Evolutionary conservation across 2,888 invertebrate species (phyloP).

Genomic region (Tenthredo scrophulariae): DNA sequence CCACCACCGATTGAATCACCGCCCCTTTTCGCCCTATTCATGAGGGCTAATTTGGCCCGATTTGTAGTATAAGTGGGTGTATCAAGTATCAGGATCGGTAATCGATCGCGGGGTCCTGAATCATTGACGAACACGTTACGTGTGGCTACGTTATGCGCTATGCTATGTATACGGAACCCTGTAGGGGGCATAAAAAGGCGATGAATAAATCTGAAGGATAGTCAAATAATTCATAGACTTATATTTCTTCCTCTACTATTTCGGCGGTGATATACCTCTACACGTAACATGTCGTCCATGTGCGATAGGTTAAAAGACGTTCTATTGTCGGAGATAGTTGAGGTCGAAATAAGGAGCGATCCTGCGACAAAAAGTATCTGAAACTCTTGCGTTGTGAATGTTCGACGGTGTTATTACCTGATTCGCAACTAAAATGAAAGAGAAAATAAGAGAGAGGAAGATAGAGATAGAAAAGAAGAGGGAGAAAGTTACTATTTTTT

Average conservation of each 20-base stretch:
- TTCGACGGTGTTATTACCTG: neutral
- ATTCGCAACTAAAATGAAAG: neutral
- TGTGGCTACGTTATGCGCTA: neutral
- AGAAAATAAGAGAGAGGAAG: neutral
- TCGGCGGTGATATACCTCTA: neutral
- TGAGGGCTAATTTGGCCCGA: conserved; percentile 50
- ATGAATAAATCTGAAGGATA: conserved; percentile 44
- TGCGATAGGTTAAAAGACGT: neutral
- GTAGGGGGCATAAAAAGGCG: conserved; percentile 39
- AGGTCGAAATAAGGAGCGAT: neutral
- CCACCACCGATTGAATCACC: conserved; percentile 46
- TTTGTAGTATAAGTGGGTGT: conserved; percentile 52
- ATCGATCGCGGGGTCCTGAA: conserved; percentile 46
- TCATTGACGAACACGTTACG: conserved; percentile 48
- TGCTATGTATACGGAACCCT: neutral
- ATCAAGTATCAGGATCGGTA: conserved; percentile 52
- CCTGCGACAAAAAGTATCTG: neutral
- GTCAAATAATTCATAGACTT: conserved; percentile 49
- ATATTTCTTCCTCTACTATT: conserved; percentile 25
- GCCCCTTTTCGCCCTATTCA: conserved; percentile 49
- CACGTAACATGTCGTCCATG: neutral
- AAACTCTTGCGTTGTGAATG: neutral
- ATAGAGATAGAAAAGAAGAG: neutral
- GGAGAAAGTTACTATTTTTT: conserved; percentile 65
- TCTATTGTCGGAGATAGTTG: neutral